A percentile compares a stretch with the other conserved stretches of the same genome.
Conservation (phyloP, 2,113 vertebrate genomes). For the Chinchilla lanigera region DNA sequence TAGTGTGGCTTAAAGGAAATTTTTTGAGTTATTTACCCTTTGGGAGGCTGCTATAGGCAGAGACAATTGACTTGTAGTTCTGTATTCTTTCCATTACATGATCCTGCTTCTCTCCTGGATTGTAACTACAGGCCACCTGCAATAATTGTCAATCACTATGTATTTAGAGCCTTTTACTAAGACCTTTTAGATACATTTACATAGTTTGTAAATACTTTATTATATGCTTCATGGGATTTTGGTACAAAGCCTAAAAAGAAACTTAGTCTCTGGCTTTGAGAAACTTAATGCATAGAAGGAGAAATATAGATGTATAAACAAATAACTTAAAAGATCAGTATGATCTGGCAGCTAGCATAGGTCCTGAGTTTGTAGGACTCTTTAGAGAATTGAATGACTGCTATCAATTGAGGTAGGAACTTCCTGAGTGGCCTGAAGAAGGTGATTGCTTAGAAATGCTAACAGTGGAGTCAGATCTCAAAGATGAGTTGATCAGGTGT, state of each 20-base stretch:
- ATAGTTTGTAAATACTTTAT: neutral
- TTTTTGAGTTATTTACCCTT: neutral
- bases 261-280: slow-evolving; percentile 2
- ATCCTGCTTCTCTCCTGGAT: neutral
- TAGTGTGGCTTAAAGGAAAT: neutral
- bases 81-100: neutral
- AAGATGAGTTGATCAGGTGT: neutral
- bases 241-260: neutral
- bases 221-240: neutral
- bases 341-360: neutral
- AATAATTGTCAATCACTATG: rapidly evolving
- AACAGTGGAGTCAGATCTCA: neutral
- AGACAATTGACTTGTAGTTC: neutral
- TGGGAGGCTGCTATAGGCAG: neutral
- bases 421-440: neutral
- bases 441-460: neutral
- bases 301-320: neutral
- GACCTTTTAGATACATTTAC: neutral
- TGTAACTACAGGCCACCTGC: neutral
- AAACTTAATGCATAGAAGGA: neutral
- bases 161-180: neutral
- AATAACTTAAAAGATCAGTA: neutral
- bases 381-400: neutral
- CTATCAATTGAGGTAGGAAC: neutral
- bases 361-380: neutral